Evolutionary conservation across 1,140 invertebrate species (phyloP).

Genomic region (Drosophila repleta): DNA sequence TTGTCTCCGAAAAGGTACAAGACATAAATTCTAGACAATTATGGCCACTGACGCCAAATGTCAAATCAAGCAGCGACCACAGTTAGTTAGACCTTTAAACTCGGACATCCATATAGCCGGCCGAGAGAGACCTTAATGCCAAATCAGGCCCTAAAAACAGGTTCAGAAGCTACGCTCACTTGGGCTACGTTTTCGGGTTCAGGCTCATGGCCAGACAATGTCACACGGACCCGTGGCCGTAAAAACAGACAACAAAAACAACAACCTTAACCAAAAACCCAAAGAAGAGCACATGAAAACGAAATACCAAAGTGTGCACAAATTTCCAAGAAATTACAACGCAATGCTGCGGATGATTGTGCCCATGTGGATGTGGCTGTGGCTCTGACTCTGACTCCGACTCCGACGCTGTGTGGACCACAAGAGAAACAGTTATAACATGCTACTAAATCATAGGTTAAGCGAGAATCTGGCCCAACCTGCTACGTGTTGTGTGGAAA

Average conservation of each 20-base stretch:
- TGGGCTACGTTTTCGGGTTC: constrained; percentile 22
- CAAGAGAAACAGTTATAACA: constrained; percentile 76
- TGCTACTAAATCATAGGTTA: constrained; percentile 77
- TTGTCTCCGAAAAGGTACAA: constrained; percentile 65
- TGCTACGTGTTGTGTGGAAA: constrained; percentile 70
- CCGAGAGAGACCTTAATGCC: constrained; percentile 63
- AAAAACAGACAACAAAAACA: constrained; percentile 36
- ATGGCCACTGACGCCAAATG: constrained; percentile 82
- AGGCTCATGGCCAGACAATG: constrained; percentile 65
- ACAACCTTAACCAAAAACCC: constrained; percentile 18
- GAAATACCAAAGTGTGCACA: constrained; percentile 83
- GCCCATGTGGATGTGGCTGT: constrained; percentile 29
- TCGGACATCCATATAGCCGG: constrained; percentile 18
- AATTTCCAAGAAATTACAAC: constrained; percentile 81
- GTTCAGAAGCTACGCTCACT: constrained; percentile 54
- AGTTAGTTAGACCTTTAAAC: constrained; percentile 82
- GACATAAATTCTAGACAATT: constrained; percentile 83
- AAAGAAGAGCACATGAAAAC: constrained; percentile 67
- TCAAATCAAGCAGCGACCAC: constrained; percentile 78
- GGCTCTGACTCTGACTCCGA: neutral
- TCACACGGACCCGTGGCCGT: constrained; percentile 67
- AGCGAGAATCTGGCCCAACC: constrained; percentile 56
- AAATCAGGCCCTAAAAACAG: constrained; percentile 82
- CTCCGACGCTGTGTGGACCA: constrained; percentile 36
- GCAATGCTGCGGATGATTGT: constrained; percentile 58